These are phyloP conservation scores for Chauna torquata DNA, from an alignment of 2,113 vertebrate species.

Conservation along the genomic window DNA sequence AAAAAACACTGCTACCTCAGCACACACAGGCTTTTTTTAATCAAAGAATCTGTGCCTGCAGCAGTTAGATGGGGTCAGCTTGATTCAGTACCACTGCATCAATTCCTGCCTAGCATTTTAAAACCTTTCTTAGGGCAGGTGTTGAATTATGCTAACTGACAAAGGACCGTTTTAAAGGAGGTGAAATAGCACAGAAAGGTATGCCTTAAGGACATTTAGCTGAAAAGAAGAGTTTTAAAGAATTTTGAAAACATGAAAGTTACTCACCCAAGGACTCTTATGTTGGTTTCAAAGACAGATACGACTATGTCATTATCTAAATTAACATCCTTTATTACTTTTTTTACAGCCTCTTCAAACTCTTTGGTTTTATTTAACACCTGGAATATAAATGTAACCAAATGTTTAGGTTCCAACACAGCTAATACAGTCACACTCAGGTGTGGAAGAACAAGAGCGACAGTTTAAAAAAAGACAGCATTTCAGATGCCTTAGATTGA, in stretches of 20 bases:
- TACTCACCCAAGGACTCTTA: constrained; percentile 96
- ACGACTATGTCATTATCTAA: constrained; percentile 98
- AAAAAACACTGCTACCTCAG: neutral
- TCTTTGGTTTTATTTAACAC: constrained; percentile 96
- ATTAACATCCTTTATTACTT: constrained; percentile 93
- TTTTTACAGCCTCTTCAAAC: constrained; percentile 95
- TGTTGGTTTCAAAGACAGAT: constrained; percentile 99
- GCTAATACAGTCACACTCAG: neutral
- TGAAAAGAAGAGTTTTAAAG: neutral
- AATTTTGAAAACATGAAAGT: neutral
- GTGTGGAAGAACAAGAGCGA: neutral
- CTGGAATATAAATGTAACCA: constrained; percentile 74
- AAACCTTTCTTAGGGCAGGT: neutral
- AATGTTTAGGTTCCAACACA: neutral
- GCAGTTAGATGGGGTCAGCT: neutral
- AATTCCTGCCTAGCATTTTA: neutral
- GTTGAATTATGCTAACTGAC: neutral
- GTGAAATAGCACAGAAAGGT: neutral
- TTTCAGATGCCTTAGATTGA: neutral
- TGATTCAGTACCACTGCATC: neutral
- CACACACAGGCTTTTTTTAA: neutral
- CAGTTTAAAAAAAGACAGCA: neutral
- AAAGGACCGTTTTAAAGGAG: neutral
- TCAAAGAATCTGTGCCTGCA: neutral
- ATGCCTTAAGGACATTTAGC: neutral